Evolutionary conservation across 2,113 vertebrate genomes (phyloP), one percentile per base, ranked within the genome.

Genomic region (Nansenia antarctica): DNA sequence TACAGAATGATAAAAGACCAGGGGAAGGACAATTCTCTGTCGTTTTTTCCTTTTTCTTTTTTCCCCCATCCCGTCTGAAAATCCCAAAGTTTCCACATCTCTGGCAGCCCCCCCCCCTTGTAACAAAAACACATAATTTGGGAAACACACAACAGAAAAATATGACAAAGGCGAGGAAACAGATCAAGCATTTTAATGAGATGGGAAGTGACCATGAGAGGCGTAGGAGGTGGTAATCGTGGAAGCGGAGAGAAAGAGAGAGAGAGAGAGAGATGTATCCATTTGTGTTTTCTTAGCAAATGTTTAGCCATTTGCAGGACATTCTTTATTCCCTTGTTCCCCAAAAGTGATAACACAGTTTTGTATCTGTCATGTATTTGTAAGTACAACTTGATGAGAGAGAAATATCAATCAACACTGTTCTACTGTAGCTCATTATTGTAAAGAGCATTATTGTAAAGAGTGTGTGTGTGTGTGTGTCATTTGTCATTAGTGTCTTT

Each of bases 1-100:
- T 80, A 84, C 71, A 86, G 70, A 53, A 78, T 82, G 72, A 84
- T 84, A 78, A 82, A 82, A 82, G 81, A 70, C n/a, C 61, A 84
- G 74, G 72, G 73, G 73, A 79, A 72, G 65, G 70, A 78, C 75
- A 80, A 67, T 59, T 77, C 34, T 31, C 31, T 74, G 3, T 58
- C 29, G 3, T 18, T 6, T 15, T 27, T 42, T 20, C 3, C 24
- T 45, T 29, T 26, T 42, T 70, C 65, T 58, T 45, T 67, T 57
- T 31, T 65, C 62, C 54, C 37, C 42, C 37, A 30, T 20, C 24
- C 24, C 62, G 27, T 26, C 62, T 45, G n/a, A 18, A 49, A 52
- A 53, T 32, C 61, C 67, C 18, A 42, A 70, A 77, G 70, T 63
- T 76, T 78, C 64, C 64, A 74, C 72, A 53, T 74, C 69, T 76